These are phyloP conservation scores for Agonopterix subpropinquella DNA, from an alignment of 2,888 invertebrate species.

Conservation along the genomic window DNA sequence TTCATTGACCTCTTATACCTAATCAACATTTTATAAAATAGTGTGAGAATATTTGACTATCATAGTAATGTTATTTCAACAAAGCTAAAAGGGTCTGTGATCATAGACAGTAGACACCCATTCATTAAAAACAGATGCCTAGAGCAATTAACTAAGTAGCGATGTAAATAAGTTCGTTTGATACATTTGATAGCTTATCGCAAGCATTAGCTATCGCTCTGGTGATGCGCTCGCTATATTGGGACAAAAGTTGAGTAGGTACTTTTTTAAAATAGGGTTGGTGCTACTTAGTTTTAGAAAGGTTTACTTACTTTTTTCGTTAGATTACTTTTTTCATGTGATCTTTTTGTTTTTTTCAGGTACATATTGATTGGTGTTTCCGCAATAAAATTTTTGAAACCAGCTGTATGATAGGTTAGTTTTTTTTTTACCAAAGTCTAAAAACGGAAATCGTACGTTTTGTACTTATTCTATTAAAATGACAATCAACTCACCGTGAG, in stretches of 20 bases:
- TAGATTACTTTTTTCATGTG: conserved; percentile 1
- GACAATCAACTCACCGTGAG: conserved; percentile 22
- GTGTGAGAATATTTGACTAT: conserved; percentile 27
- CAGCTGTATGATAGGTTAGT: conserved; percentile 6
- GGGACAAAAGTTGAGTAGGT: conserved; percentile 2
- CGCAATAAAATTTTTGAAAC: neutral
- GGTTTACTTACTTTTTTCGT: too few relatives aligned
- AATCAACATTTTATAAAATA: conserved; percentile 6
- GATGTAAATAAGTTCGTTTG: conserved; percentile 19
- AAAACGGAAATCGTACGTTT: conserved; percentile 2
- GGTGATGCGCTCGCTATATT: conserved; percentile 15
- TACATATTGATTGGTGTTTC: conserved; percentile 13
- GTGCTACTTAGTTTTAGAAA: neutral
- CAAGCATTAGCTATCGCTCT: conserved; percentile 17
- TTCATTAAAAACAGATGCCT: conserved; percentile 62
- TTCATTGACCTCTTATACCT: too few relatives aligned
- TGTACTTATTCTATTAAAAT: neutral
- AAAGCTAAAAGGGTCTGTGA: conserved; percentile 21
- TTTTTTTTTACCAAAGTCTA: conserved; percentile 1
- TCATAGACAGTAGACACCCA: conserved; percentile 35
- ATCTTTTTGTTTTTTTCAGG: conserved; percentile 19
- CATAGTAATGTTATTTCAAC: neutral
- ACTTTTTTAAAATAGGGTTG: neutral
- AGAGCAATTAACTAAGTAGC: conserved; percentile 31
- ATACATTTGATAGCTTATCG: conserved; percentile 21